Percentiles rank a stretch among this genome's conserved stretches.
Evolutionary conservation across 2,797 vertebrate genomes (phyloP).

Genomic region (Enteromius paludinosus): DNA sequence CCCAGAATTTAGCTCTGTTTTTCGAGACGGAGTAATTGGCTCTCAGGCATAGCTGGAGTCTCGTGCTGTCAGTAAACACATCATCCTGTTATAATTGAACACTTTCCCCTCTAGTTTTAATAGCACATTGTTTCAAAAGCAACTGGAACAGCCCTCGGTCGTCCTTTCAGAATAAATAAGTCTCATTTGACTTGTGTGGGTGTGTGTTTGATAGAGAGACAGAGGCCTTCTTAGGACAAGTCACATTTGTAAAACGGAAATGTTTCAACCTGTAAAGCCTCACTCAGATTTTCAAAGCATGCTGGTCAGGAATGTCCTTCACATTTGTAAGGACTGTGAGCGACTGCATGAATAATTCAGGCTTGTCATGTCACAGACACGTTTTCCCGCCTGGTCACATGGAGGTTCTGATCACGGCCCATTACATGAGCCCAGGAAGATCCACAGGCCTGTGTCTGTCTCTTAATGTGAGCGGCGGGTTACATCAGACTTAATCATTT

Average conservation of each 20-base stretch:
- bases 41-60: slow-evolving; percentile 13
- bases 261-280: not conserved
- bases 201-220: slow-evolving; percentile 48
- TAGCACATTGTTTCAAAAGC: slow-evolving; percentile 58
- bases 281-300: not conserved
- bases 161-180: slow-evolving; percentile 61
- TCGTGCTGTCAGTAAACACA: slow-evolving; percentile 20
- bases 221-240: slow-evolving; percentile 20
- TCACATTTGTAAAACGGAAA: not conserved
- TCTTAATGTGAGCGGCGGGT: not conserved
- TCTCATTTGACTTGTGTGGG: slow-evolving; percentile 67
- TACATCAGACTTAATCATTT: slow-evolving; percentile 29
- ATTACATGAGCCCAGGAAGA: not conserved
- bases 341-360: slow-evolving; percentile 9
- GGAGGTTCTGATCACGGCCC: not conserved
- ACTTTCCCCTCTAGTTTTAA: slow-evolving; percentile 69
- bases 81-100: slow-evolving; percentile 66
- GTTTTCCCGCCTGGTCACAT: not conserved
- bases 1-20: not conserved
- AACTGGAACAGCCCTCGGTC: slow-evolving; percentile 38
- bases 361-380: not conserved
- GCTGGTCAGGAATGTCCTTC: slow-evolving; percentile 1
- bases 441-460: not conserved
- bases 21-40: slow-evolving; percentile 8
- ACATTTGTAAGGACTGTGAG: not conserved